Evolutionary conservation across 1,140 invertebrate species (phyloP).

Genomic region (Trinorchestia longiramus): DNA sequence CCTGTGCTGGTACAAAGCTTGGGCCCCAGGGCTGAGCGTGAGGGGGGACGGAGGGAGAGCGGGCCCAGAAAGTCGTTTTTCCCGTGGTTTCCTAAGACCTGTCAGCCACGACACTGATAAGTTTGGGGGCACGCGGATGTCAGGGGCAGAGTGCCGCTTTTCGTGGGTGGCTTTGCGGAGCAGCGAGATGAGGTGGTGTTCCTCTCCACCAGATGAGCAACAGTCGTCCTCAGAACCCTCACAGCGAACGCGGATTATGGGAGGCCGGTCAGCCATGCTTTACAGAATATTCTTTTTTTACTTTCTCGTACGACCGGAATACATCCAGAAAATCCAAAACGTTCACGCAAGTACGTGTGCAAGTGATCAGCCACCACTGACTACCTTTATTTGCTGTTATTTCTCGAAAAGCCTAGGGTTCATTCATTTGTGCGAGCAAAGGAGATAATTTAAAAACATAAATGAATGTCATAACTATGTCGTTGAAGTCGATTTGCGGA

Average conservation of each 20-base stretch:
- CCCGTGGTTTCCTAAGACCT: background rate
- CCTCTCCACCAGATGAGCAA: slow-evolving; percentile 64
- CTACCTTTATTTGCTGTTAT: background rate
- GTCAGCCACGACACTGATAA: slow-evolving; percentile 15
- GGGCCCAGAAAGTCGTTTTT: slow-evolving; percentile 31
- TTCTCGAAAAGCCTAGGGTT: background rate
- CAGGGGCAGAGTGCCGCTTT: slow-evolving; percentile 65
- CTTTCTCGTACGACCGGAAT: background rate
- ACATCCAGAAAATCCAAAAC: background rate
- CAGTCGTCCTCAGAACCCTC: slow-evolving; percentile 65
- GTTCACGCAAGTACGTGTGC: background rate
- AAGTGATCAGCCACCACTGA: background rate
- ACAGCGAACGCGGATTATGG: slow-evolving; percentile 65
- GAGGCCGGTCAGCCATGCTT: slow-evolving; percentile 63
- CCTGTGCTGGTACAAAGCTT: background rate
- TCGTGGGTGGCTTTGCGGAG: slow-evolving; percentile 53
- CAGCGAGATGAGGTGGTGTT: slow-evolving; percentile 43
- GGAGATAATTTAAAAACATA: background rate
- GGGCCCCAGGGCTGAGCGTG: background rate
- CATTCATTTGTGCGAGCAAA: background rate
- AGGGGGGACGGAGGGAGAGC: slow-evolving; percentile 17
- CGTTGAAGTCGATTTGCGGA: background rate
- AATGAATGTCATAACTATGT: background rate
- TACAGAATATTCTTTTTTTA: background rate
- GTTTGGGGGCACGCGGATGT: slow-evolving; percentile 58